Evolutionary conservation across 2,888 invertebrate genomes (phyloP).

Genomic region (Temnothorax rugatulus): DNA sequence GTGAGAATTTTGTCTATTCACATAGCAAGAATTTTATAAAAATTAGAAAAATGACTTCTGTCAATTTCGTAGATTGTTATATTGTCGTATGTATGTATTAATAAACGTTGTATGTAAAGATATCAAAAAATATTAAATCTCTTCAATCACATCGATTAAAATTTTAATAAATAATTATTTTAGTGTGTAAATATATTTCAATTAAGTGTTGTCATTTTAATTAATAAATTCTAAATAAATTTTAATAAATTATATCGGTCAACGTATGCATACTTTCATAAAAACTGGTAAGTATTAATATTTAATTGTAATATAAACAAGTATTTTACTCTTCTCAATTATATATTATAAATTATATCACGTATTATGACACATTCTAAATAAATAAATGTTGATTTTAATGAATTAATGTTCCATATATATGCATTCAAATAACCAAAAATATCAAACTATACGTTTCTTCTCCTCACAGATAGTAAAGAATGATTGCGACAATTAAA

Average conservation of each 20-base stretch:
- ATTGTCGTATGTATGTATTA: neutral
- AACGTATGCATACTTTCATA: neutral
- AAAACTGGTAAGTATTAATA: neutral
- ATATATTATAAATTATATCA: neutral
- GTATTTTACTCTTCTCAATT: neutral
- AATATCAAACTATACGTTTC: neutral
- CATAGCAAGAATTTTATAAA: neutral
- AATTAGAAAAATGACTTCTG: neutral
- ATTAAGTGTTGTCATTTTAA: neutral
- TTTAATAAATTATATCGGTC: slow-evolving; percentile 9
- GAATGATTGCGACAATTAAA: slow-evolving; percentile 6
- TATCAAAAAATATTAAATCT: neutral
- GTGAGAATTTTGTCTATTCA: neutral
- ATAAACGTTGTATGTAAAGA: neutral
- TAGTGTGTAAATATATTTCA: neutral
- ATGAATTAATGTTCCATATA: neutral
- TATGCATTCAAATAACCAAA: neutral
- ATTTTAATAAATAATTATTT: neutral
- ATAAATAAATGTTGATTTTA: neutral
- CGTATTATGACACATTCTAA: neutral
- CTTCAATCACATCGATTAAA: neutral
- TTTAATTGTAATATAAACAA: slow-evolving; percentile 24
- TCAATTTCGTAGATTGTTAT: neutral
- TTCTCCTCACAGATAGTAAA: neutral
- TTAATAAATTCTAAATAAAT: neutral